These are phyloP conservation scores for Drosophila repletoides DNA, from an alignment of 1,140 invertebrate species.

Conservation along the genomic window DNA sequence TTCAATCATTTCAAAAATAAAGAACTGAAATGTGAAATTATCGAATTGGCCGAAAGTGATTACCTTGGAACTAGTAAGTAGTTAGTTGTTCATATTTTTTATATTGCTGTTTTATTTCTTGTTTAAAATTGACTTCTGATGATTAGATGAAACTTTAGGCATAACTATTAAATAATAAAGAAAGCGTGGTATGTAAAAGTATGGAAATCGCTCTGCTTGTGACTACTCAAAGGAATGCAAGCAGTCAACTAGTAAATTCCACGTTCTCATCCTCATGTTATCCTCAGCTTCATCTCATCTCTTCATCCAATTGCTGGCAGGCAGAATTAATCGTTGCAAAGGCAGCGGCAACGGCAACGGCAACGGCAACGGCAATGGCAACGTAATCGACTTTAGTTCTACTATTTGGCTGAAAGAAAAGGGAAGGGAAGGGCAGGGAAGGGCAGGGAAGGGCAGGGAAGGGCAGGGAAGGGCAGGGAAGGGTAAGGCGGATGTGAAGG, in stretches of 20 bases:
- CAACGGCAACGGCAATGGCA: conserved; percentile 7
- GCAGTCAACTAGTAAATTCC: conserved; percentile 15
- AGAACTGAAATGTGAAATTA: too few relatives aligned
- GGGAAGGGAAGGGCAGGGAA: background rate
- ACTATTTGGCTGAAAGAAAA: background rate
- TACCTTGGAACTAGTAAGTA: too few relatives aligned
- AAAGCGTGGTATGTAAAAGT: too few relatives aligned
- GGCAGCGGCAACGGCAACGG: conserved; percentile 22
- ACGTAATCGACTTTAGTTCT: conserved; percentile 25
- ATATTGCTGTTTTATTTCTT: too few relatives aligned
- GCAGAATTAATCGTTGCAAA: conserved; percentile 37
- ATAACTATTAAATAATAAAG: too few relatives aligned
- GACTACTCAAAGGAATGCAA: conserved; percentile 5
- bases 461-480: too few relatives aligned
- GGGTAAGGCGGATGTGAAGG: too few relatives aligned
- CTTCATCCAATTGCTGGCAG: conserved; percentile 24
- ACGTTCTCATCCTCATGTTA: background rate
- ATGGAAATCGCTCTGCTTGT: conserved; percentile 1
- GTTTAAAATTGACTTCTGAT: too few relatives aligned
- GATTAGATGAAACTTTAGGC: too few relatives aligned
- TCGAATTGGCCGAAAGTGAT: too few relatives aligned
- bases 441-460: background rate
- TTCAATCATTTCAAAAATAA: too few relatives aligned
- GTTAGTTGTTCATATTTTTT: too few relatives aligned
- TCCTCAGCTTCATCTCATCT: background rate